Evolutionary conservation across 2,797 vertebrate species (phyloP), one percentile per base, ranked within the genome.

Genomic region (Aldrovandia affinis): DNA sequence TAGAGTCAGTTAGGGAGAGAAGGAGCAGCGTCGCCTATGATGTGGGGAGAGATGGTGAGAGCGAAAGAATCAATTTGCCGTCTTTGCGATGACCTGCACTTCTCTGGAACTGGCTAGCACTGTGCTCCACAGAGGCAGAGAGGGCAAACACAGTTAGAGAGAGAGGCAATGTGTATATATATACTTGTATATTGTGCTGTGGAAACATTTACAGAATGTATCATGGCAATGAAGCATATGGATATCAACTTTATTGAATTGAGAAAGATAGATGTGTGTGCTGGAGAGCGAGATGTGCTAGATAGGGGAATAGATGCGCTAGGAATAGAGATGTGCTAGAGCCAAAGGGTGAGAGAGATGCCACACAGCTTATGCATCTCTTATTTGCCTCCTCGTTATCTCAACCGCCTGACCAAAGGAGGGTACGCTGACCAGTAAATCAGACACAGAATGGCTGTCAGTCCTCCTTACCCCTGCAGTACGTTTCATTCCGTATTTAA

Each of bases 1-100:
- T 65, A n/a, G 73, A 61, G 73, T 57, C 12, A 12, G 73, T 50
- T 12, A 78, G 36, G 78, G 36, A 20, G 57, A 42, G 59, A 81
- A 83, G 44, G 79, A 85, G 81, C 83, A 61, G 86, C 57, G 59
- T 82, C 73, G 79, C 73, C 65, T 36, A 44, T 25, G 20, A 80
- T 86, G 85, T 84, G 84, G 81, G 28, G 84, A 77, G 73, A 77
- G 85, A 85, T 63, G 73, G 82, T 2, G 22, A 25, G 77, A 85
- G 79, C 77, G 80, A 83, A 75, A 59, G 87, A 88, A 88, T 88
- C 80, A 81, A 78, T 80, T 55, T 79, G 14, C 61, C 28, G 33
- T 36, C 12, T 42, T 5, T 70, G 10, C 59, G 22, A 65, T 80
- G 36, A 70, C 50, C 78, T 63, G 42, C 39, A n/a, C 10, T 15